phyloP scores from a whole-genome alignment of 2,888 invertebrate genomes.

The Gastracanthus pulcherrimus region DNA sequence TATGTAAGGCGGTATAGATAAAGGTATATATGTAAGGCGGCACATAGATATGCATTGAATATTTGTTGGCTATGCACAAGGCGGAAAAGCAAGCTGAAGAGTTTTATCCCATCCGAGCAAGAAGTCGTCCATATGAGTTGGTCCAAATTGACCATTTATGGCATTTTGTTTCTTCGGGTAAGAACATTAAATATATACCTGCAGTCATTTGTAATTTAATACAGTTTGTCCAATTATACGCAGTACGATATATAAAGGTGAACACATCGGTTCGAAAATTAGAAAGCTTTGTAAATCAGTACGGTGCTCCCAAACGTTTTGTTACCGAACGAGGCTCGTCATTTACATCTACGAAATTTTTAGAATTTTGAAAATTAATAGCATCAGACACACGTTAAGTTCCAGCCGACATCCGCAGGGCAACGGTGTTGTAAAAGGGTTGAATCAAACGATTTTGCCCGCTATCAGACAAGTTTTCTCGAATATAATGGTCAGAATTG shows the following conservation, averaged over 20 bases:
- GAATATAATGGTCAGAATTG: constrained; percentile 40
- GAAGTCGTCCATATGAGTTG: constrained; percentile 55
- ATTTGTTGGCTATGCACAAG: too few relatives aligned
- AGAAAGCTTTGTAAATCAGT: constrained; percentile 55
- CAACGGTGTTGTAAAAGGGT: constrained; percentile 58
- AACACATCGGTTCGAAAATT: constrained; percentile 23
- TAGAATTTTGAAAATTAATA: constrained; percentile 51
- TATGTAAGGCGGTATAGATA: constrained; percentile 60
- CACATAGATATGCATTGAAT: too few relatives aligned
- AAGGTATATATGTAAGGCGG: too few relatives aligned
- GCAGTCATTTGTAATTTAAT: constrained; percentile 61
- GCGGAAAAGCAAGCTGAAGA: too few relatives aligned
- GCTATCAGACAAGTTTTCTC: constrained; percentile 36
- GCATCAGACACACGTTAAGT: too few relatives aligned
- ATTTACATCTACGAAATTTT: constrained; percentile 56
- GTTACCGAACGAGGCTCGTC: constrained; percentile 57
- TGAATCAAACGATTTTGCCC: constrained; percentile 55
- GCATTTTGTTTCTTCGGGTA: constrained; percentile 55
- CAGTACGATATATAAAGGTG: constrained; percentile 18
- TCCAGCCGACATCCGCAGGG: constrained; percentile 60
- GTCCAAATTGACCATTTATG: constrained; percentile 62
- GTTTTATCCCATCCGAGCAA: constrained; percentile 59
- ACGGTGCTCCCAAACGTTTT: constrained; percentile 58
- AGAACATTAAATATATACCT: constrained; percentile 59
- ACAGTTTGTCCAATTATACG: constrained; percentile 52